Evolutionary conservation across 2,797 vertebrate genomes (phyloP), one percentile per base, ranked within the genome.

Genomic region (Sebastiscus tertius): DNA sequence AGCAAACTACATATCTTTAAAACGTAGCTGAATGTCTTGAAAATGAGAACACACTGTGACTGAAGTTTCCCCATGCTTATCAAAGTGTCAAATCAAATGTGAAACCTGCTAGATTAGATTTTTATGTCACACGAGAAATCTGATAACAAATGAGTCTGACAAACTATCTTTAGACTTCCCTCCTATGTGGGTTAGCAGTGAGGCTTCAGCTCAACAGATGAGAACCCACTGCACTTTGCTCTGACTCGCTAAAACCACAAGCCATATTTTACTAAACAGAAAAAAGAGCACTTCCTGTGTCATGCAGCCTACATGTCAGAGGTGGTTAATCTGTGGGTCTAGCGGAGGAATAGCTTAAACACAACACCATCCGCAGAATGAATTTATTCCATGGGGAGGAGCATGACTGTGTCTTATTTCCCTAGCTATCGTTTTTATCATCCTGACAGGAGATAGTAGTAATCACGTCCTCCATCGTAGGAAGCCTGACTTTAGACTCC

Each of bases 331-430:
- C 80, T 86, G 69, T 33, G 64, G 76, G 9, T 84, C 62, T 68
- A 64, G 67, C 34, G 56, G 56, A 89, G 59, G 39, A 78, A 76
- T 36, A 64, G 56, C 68, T 86, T 75, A 82, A 92, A 93, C 90
- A 94, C 79, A 89, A 68, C 88, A 83, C 86, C 92, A 86, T 85
- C 87, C 79, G 58, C 77, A 85, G 60, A 90, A 77, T 82, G 64
- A 61, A 73, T 31, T 36, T 78, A 77, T 81, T 88, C 70, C 88
- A 83, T 36, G 66, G 13, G 78, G 87, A 90, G 52, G 22, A 62
- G 80, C 58, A 71, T 49, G 60, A 56, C 74, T 74, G 70, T 58
- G 46, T 81, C 68, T 80, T 64, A 84, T 84, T 92, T 84, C 74
- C 42, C 39, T 9, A 8, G 52, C 49, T 59, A 83, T 88, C 16